A percentile compares a stretch with the other conserved stretches of the same genome.
Evolutionary conservation across 1,140 invertebrate genomes (phyloP).

Genomic region (Nephila pilipes): DNA sequence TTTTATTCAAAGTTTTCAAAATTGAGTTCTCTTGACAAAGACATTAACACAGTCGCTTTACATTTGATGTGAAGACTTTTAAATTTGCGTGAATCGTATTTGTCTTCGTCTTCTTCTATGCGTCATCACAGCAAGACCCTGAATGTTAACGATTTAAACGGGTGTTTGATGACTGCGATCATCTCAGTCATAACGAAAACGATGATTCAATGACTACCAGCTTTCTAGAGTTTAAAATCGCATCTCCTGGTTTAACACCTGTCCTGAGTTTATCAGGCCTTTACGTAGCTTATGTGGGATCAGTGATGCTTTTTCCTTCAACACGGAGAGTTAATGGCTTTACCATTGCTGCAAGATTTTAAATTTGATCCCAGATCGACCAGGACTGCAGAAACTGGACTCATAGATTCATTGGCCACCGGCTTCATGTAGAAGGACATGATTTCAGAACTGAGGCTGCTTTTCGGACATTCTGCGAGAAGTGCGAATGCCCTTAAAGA

Average conservation of each 20-base stretch:
- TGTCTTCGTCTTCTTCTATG: not conserved
- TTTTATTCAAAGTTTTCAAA: not conserved
- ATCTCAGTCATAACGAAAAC: not conserved
- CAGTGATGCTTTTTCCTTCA: constrained; percentile 48
- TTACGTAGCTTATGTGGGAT: constrained; percentile 47
- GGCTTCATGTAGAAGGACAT: constrained; percentile 54
- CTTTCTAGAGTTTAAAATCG: not conserved
- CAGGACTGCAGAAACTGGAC: constrained; percentile 29
- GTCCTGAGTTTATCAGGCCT: constrained; percentile 13
- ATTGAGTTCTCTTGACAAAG: not conserved
- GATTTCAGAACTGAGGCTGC: constrained; percentile 61
- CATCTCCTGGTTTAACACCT: constrained; percentile 42
- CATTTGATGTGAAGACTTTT: not conserved
- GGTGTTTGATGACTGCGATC: not conserved
- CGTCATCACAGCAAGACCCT: constrained; percentile 35
- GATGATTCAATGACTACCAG: constrained; percentile 31
- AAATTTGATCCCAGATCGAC: constrained; percentile 14
- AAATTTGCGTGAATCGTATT: not conserved
- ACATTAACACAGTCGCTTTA: not conserved
- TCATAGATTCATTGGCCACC: constrained; percentile 43
- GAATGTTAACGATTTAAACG: constrained; percentile 1
- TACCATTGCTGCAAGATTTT: constrained; percentile 56
- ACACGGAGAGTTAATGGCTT: not conserved
- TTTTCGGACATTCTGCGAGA: constrained; percentile 41
- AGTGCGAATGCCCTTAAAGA: constrained; percentile 37